Evolutionary conservation across 2,113 vertebrate genomes (phyloP).

Genomic region (Panthera uncia): DNA sequence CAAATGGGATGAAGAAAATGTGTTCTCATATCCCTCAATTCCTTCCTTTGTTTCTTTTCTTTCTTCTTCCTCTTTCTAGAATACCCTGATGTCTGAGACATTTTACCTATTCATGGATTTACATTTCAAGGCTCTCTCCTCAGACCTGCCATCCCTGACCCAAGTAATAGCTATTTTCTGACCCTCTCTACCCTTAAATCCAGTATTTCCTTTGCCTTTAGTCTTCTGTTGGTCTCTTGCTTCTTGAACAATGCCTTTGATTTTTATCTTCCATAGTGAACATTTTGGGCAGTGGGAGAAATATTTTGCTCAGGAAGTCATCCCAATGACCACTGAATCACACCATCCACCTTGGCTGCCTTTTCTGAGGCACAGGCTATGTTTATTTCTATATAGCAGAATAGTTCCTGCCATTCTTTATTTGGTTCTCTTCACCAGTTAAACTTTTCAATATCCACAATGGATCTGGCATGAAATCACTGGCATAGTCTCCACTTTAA

Average conservation of each 20-base stretch:
- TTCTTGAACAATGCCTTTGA: neutral
- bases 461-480: slow-evolving; percentile 42
- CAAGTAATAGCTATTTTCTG: neutral
- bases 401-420: neutral
- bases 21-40: neutral
- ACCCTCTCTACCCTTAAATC: neutral
- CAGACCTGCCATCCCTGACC: neutral
- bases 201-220: neutral
- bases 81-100: neutral
- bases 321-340: neutral
- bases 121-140: neutral
- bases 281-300: neutral
- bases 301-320: neutral
- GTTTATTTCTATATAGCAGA: neutral
- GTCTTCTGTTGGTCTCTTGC: neutral
- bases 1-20: neutral
- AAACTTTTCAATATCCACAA: slow-evolving; percentile 25
- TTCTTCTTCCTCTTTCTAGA: neutral
- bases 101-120: neutral
- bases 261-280: neutral
- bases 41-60: neutral
- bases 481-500: slow-evolving; percentile 37
- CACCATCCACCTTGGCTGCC: neutral
- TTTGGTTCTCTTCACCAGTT: slow-evolving; percentile 8
- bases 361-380: neutral